These are phyloP conservation scores for Drosophila pseudotakahashii DNA, from an alignment of 2,888 invertebrate species.

Conservation along the genomic window DNA sequence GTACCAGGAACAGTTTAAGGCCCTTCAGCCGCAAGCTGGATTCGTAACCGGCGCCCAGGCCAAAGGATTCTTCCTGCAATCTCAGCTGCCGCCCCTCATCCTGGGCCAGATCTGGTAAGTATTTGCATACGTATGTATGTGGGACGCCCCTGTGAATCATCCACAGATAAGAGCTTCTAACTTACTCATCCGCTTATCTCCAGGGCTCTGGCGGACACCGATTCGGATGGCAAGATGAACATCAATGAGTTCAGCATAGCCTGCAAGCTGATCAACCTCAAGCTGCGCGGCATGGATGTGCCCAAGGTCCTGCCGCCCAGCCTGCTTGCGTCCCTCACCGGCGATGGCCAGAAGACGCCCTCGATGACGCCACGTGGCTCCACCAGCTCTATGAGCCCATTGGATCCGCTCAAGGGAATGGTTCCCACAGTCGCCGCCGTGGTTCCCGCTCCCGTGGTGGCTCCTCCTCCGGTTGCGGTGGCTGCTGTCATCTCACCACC, in stretches of 20 bases:
- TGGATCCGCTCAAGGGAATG: constrained; percentile 79
- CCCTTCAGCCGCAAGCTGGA: constrained; percentile 93
- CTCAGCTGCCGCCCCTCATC: constrained; percentile 94
- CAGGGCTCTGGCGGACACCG: constrained; percentile 95
- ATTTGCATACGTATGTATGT: not conserved
- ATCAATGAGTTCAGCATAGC: constrained; percentile 98
- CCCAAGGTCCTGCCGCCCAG: constrained; percentile 93
- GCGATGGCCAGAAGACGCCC: constrained; percentile 82
- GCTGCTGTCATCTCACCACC: constrained; percentile 85
- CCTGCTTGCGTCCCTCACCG: constrained; percentile 87
- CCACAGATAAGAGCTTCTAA: constrained; percentile 31
- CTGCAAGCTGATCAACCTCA: constrained; percentile 97
- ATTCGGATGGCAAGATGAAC: constrained; percentile 98
- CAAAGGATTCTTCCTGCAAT: constrained; percentile 95
- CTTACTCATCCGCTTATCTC: constrained; percentile 42
- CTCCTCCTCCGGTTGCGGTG: constrained; percentile 41
- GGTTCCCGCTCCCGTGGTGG: constrained; percentile 36
- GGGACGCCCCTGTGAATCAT: constrained; percentile 28
- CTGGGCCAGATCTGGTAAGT: constrained; percentile 97
- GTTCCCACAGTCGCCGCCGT: constrained; percentile 45
- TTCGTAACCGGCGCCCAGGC: constrained; percentile 96
- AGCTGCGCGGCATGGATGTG: constrained; percentile 95
- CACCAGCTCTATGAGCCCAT: constrained; percentile 81
- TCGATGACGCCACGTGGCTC: constrained; percentile 81
- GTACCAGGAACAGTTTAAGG: constrained; percentile 96